Percentiles rank a stretch among this genome's conserved stretches.
Conservation (phyloP, 2,888 invertebrate species). For the Xylocampa areola region DNA sequence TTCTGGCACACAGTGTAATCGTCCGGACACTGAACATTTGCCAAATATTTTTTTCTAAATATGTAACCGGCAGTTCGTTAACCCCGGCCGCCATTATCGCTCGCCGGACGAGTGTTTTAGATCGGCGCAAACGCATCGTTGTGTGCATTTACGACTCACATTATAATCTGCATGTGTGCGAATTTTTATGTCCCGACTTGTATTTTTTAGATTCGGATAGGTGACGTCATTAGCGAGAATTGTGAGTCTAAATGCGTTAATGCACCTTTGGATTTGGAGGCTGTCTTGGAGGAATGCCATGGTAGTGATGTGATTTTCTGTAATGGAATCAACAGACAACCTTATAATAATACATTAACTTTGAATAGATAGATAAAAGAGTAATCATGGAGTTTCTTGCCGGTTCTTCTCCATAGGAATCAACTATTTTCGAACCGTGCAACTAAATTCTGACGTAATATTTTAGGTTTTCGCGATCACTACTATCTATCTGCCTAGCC, state of each 20-base stretch:
- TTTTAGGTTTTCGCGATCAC: too few relatives aligned
- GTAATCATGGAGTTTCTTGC: too few relatives aligned
- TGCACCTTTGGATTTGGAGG: slow-evolving; percentile 32
- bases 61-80: slow-evolving; percentile 81
- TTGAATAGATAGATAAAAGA: too few relatives aligned
- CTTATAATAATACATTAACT: neutral
- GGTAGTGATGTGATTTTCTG: slow-evolving; percentile 10
- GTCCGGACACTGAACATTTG: slow-evolving; percentile 81
- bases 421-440: too few relatives aligned
- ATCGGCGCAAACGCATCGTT: slow-evolving; percentile 76
- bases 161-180: slow-evolving; percentile 58
- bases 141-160: slow-evolving; percentile 52
- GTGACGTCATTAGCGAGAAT: slow-evolving; percentile 53
- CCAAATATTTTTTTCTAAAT: slow-evolving; percentile 90
- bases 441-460: too few relatives aligned
- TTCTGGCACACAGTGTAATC: slow-evolving; percentile 67
- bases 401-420: too few relatives aligned
- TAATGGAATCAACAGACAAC: neutral
- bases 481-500: too few relatives aligned
- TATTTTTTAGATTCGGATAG: slow-evolving; percentile 67
- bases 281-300: slow-evolving; percentile 5
- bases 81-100: slow-evolving; percentile 85
- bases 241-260: slow-evolving; percentile 20
- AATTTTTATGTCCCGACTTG: slow-evolving; percentile 60
- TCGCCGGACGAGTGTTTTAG: slow-evolving; percentile 83